Evolutionary conservation across 2,888 invertebrate species (phyloP), one percentile per base, ranked within the genome.

Genomic region (Diadegma fenestrale): DNA sequence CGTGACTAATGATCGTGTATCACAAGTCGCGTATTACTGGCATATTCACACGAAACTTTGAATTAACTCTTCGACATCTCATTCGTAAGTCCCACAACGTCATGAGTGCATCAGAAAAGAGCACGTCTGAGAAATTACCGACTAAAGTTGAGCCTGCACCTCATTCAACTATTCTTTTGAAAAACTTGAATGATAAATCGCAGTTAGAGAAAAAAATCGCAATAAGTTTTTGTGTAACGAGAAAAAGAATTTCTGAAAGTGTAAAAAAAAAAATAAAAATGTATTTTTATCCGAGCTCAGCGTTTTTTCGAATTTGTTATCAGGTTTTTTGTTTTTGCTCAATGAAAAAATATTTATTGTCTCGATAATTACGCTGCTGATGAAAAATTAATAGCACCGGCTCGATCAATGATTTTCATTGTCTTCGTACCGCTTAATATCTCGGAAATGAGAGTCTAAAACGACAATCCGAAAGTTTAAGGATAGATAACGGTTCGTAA

Each of bases 401-500:
- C 5, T 58, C 26, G 58, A 58, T 26, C 4, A 58, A 26, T 26
- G 12, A 26, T 26, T 58, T 58, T 58, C 0, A 58, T 58, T 14
- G 58, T 58, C 26, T 10, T 12, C 12, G 12, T 54, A 54, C 22
- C n/a, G 14, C 19, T 10, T 19, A 37, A 51, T 71, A 43, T 45
- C 26, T 12, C 45, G 48, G 41, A 30, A 77, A 48, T 68, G 54
- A 69, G 37, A 51, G 30, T 58, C 6, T 33, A 37, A 63, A 54
- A 33, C 17, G 54, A 63, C 64, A 26, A 73, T 71, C 71, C 71
- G 80, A 84, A 84, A 80, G 80, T 80, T 37, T 37, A 66, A 71
- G 71, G 73, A 73, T 66, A 58, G 80, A 84, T 83, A 84, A 84
- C 80, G 75, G 80, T 72, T 54, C 54, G 77, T 72, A 66, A 80